Evolutionary conservation across 1,140 invertebrate genomes (phyloP), one percentile per base, ranked within the genome.

Genomic region (Lucilia sericata): DNA sequence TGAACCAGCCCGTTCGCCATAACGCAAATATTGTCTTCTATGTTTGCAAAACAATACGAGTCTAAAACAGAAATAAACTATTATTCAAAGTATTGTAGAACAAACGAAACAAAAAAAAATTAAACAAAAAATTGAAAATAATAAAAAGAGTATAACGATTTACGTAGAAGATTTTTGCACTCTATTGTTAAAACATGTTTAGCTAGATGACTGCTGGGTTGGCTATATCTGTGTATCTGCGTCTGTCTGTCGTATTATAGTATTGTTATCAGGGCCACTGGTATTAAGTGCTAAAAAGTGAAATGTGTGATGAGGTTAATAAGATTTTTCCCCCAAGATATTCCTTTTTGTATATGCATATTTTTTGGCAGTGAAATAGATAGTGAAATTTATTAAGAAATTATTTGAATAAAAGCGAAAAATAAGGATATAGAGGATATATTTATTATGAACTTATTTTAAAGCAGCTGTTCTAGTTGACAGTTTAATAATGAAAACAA

Each of bases 1-100:
- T n/a, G 13, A 42, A 10, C 55, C 17, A 60, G 17, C 55, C 55
- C 13, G 55, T 60, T 10, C 42, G 55, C n/a, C 55, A 60, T n/a
- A 60, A 14, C 55, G 42, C 12, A 70, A 30, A 30, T 30, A 21
- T 70, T 5, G 17, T n/a, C n/a, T 14, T 70, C 19, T 21, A 19
- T 25, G 65, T 70, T 19, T 70, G 65, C 55, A 19, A 70, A 70
- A 70, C 65, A 70, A 70, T 70, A 70, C 25, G 65, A 19, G 65
- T 70, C 65, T 70, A 70, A 70, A 70, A 70, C 65, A 70, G 65
- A 70, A 70, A 70, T 70, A 21, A 70, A 70, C 65, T 70, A 70
- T 21, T 70, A 70, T 70, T 70, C 21, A 70, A 70, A 70, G 65
- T 70, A 70, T 19, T 21, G 2, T 70, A 21, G 10, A 60, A 60